Percentiles rank a stretch among this genome's conserved stretches.
These are phyloP conservation scores for Tursiops truncatus DNA, from an alignment of 2,113 vertebrate genomes.

Conservation along the genomic window DNA sequence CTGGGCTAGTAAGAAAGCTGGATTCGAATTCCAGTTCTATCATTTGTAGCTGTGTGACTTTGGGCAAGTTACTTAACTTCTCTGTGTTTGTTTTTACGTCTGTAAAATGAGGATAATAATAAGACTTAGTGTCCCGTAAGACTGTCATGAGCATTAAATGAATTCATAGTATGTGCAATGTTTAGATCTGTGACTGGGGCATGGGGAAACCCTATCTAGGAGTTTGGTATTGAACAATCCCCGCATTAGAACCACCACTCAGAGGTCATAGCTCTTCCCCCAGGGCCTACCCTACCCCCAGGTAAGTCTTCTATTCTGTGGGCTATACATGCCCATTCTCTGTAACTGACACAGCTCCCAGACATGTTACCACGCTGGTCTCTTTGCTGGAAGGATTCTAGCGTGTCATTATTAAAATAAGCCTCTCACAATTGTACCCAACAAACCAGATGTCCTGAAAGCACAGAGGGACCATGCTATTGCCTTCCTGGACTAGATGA, in stretches of 20 bases:
- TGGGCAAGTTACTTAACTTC: not conserved
- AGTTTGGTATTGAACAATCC: not conserved
- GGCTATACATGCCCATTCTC: not conserved
- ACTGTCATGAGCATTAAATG: not conserved
- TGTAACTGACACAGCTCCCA: not conserved
- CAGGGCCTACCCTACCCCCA: not conserved
- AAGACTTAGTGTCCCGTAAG: not conserved
- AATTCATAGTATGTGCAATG: not conserved
- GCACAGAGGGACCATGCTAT: accelerated
- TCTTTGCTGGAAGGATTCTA: constrained; percentile 13
- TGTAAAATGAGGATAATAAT: not conserved
- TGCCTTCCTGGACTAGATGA: too few relatives aligned
- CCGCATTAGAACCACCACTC: not conserved
- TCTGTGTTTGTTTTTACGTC: not conserved
- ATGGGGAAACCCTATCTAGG: not conserved
- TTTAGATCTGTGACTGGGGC: not conserved
- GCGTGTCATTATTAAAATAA: not conserved
- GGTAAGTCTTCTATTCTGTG: not conserved
- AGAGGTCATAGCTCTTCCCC: not conserved
- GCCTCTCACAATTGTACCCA: not conserved
- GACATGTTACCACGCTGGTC: not conserved
- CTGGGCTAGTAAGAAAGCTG: not conserved
- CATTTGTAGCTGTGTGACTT: not conserved
- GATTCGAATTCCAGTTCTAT: not conserved
- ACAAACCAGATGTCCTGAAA: not conserved